phyloP scores from a whole-genome alignment of 2,888 invertebrate genomes.

The Lepidonotus clava region DNA sequence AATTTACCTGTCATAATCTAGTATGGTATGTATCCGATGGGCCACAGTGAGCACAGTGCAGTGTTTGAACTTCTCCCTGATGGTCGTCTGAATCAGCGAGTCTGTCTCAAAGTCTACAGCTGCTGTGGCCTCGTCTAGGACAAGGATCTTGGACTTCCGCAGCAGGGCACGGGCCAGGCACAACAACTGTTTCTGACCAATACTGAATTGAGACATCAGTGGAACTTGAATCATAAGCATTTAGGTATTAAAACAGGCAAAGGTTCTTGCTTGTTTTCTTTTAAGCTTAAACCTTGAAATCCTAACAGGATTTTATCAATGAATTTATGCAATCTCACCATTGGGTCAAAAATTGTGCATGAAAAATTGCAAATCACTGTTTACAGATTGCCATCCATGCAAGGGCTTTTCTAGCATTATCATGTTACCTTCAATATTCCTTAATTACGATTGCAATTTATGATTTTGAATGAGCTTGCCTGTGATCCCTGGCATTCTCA shows the following conservation, averaged over 20 bases:
- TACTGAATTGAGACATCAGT: neutral
- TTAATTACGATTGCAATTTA: too few relatives aligned
- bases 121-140: neutral
- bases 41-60: neutral
- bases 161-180: neutral
- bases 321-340: neutral
- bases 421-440: too few relatives aligned
- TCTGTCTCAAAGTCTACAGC: neutral
- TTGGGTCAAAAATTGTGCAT: constrained; percentile 1
- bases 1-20: constrained; percentile 1
- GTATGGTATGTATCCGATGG: neutral
- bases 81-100: neutral
- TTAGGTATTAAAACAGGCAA: neutral
- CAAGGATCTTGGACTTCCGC: neutral
- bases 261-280: neutral
- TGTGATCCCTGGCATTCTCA: neutral
- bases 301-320: neutral
- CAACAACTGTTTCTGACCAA: neutral
- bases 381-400: neutral
- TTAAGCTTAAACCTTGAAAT: neutral
- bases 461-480: too few relatives aligned
- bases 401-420: too few relatives aligned
- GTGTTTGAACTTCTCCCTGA: neutral
- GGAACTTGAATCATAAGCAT: neutral
- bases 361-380: neutral